These are phyloP conservation scores for Syndactyla subalaris DNA, from an alignment of 2,797 vertebrate genomes.

Conservation along the genomic window DNA sequence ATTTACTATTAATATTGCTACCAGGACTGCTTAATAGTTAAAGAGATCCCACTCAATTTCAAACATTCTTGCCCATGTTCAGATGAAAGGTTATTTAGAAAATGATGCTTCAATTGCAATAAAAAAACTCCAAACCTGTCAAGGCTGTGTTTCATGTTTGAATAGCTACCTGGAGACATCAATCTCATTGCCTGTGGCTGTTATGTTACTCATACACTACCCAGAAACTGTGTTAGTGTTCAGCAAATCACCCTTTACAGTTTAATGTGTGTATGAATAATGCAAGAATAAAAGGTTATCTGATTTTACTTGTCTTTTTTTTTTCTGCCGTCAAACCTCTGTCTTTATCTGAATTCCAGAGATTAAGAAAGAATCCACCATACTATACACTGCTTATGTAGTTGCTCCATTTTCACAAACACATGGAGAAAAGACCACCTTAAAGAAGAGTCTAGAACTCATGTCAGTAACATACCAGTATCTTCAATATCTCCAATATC, in stretches of 20 bases:
- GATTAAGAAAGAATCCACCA: not conserved
- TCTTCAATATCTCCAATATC: not conserved
- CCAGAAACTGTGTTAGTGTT: not conserved
- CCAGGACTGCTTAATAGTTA: not conserved
- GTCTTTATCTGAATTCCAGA: not conserved
- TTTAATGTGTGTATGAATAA: not conserved
- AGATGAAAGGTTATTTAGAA: not conserved
- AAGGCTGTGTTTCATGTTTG: not conserved
- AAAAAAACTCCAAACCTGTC: not conserved
- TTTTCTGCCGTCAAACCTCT: not conserved
- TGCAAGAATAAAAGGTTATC: not conserved
- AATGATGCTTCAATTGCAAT: not conserved
- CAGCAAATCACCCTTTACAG: not conserved
- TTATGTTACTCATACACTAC: not conserved
- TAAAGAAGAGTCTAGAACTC: not conserved
- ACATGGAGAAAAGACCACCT: fast-evolving
- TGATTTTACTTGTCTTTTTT: not conserved
- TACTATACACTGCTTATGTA: not conserved
- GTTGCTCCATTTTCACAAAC: not conserved
- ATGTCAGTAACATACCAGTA: not conserved
- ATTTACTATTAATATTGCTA: not conserved
- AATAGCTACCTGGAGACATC: not conserved
- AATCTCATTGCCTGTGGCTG: not conserved
- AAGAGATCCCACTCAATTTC: not conserved
- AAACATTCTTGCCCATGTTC: not conserved